phyloP scores from a whole-genome alignment of 2,888 invertebrate genomes.

The Trissoscelio sp. region DNA sequence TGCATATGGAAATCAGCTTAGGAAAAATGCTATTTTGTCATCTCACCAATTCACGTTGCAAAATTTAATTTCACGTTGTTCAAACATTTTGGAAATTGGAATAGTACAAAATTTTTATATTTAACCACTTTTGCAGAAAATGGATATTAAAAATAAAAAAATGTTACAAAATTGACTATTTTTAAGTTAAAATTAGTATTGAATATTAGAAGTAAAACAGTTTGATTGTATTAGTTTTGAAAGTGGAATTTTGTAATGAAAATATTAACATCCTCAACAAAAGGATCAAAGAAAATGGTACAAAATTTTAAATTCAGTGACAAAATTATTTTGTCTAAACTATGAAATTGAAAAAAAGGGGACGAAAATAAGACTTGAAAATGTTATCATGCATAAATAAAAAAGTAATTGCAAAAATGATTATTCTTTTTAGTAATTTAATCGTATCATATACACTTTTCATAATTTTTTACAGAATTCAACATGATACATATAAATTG shows the following conservation, averaged over 20 bases:
- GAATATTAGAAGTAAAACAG: neutral
- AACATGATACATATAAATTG: too few species aligned
- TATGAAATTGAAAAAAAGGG: too few species aligned
- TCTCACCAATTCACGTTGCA: neutral
- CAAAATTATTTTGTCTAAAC: too few species aligned
- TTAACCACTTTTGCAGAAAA: neutral
- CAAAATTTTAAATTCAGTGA: neutral
- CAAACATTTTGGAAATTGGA: neutral
- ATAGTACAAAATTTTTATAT: neutral
- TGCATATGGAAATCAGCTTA: conserved; percentile 87
- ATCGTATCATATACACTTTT: too few species aligned
- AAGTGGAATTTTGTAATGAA: too few species aligned
- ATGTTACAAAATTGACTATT: neutral
- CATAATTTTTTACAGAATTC: too few species aligned
- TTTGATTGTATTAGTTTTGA: too few species aligned
- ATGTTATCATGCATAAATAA: too few species aligned
- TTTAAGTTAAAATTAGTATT: neutral
- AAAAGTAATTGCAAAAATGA: too few species aligned
- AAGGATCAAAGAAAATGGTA: neutral
- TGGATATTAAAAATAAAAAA: neutral
- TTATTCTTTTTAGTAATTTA: too few species aligned
- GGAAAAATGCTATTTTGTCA: conserved; percentile 30
- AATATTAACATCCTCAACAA: too few species aligned
- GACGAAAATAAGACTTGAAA: too few species aligned
- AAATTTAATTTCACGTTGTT: neutral